These are phyloP conservation scores for Melikaiella ostensackeni DNA, from an alignment of 2,888 invertebrate species.

Conservation along the genomic window DNA sequence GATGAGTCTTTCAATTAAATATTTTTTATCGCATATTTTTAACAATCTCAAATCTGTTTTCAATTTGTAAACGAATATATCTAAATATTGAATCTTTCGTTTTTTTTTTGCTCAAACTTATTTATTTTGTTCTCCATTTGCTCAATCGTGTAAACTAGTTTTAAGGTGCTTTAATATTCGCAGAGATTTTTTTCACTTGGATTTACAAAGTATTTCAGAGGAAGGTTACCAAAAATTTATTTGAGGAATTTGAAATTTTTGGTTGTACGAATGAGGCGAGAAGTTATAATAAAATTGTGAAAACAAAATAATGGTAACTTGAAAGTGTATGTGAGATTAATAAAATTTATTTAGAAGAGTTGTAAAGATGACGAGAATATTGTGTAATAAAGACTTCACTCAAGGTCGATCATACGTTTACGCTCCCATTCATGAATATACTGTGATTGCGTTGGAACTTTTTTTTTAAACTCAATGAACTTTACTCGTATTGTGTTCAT, in stretches of 20 bases:
- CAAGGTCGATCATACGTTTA: neutral
- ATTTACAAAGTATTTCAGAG: neutral
- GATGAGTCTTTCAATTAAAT: constrained; percentile 54
- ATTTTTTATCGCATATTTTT: constrained; percentile 2
- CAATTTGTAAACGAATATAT: neutral
- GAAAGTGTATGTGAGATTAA: neutral
- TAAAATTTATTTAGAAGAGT: neutral
- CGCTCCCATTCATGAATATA: neutral
- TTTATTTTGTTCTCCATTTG: neutral
- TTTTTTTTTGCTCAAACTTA: neutral
- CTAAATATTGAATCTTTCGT: neutral
- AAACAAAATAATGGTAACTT: neutral
- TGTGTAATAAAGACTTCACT: constrained; percentile 1
- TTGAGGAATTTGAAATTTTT: too few relatives aligned
- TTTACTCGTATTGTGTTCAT: neutral
- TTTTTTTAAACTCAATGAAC: neutral
- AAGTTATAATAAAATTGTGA: neutral
- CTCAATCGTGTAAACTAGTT: neutral
- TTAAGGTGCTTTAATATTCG: neutral
- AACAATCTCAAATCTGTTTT: neutral
- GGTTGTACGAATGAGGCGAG: too few relatives aligned
- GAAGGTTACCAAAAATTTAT: too few relatives aligned
- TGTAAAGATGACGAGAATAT: neutral
- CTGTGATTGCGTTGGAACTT: neutral
- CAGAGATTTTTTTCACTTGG: neutral